These are phyloP conservation scores for Drosophila lacicola DNA, from an alignment of 2,888 invertebrate species.

Conservation along the genomic window DNA sequence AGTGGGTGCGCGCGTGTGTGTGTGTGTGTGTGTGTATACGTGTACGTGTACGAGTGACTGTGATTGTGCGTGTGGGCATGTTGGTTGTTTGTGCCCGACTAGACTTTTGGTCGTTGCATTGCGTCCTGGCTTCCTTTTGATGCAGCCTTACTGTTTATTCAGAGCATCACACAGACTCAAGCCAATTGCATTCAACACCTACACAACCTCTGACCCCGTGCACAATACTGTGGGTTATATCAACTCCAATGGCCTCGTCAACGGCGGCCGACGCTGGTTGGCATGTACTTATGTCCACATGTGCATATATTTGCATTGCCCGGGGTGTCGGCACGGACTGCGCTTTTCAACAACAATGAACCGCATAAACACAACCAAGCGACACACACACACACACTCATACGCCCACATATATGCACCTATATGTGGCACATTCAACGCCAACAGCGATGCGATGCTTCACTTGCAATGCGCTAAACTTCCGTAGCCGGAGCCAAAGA, in stretches of 20 bases:
- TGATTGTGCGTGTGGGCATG: background rate
- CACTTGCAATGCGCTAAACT: conserved; percentile 62
- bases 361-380: conserved; percentile 26
- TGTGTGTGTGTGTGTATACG: background rate
- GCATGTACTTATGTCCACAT: conserved; percentile 59
- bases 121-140: conserved; percentile 53
- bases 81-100: conserved; percentile 15
- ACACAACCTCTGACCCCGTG: background rate
- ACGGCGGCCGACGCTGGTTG: conserved; percentile 29
- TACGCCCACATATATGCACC: background rate
- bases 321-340: conserved; percentile 58
- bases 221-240: conserved; percentile 32
- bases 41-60: conserved; percentile 2
- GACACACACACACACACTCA: conserved; percentile 5
- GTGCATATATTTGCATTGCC: conserved; percentile 74
- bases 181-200: conserved; percentile 33
- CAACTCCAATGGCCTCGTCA: conserved; percentile 66
- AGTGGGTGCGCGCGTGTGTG: background rate
- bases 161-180: conserved; percentile 33
- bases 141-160: conserved; percentile 37
- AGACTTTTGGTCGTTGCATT: conserved; percentile 43
- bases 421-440: conserved; percentile 19
- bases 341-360: conserved; percentile 61
- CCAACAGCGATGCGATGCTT: conserved; percentile 39
- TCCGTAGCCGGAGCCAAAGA: conserved; percentile 36